Conservation (phyloP, 2,113 vertebrate genomes). For the Poeciliopsis turrubarensis region DNA sequence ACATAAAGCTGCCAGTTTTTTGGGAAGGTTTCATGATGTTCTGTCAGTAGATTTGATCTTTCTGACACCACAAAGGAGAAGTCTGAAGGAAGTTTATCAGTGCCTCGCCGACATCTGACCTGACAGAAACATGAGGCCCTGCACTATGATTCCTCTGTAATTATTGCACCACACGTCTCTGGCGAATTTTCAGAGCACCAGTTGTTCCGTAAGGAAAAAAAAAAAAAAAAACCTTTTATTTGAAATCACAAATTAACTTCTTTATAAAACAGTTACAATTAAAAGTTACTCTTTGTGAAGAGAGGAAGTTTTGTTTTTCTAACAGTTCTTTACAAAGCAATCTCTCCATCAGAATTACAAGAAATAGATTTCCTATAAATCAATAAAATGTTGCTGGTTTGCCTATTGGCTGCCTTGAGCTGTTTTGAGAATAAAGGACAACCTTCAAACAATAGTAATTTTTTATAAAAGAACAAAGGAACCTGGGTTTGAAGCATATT, state of each 20-base stretch:
- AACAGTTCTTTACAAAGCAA: too few relatives aligned
- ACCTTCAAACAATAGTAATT: too few relatives aligned
- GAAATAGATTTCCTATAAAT: too few relatives aligned
- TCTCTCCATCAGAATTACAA: too few relatives aligned
- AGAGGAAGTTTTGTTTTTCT: too few relatives aligned
- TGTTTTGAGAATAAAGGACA: too few relatives aligned
- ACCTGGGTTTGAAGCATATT: too few relatives aligned
- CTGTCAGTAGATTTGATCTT: background rate
- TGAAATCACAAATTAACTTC: background rate
- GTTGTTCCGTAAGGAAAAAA: background rate
- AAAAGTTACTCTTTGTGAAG: too few relatives aligned
- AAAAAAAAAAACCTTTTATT: too few relatives aligned
- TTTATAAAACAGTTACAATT: background rate
- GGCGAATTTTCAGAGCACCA: background rate
- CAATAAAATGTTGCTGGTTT: too few relatives aligned
- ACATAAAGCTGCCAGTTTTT: background rate
- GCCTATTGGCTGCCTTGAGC: too few relatives aligned
- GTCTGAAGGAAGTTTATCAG: constrained; percentile 6
- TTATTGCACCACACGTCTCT: background rate
- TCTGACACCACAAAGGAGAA: constrained; percentile 7
- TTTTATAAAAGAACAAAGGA: too few relatives aligned
- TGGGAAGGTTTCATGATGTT: background rate
- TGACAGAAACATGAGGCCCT: background rate
- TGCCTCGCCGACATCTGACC: background rate
- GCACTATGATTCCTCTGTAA: background rate